These are phyloP conservation scores for Tenthredo livida DNA, from an alignment of 2,888 invertebrate genomes.

Conservation along the genomic window DNA sequence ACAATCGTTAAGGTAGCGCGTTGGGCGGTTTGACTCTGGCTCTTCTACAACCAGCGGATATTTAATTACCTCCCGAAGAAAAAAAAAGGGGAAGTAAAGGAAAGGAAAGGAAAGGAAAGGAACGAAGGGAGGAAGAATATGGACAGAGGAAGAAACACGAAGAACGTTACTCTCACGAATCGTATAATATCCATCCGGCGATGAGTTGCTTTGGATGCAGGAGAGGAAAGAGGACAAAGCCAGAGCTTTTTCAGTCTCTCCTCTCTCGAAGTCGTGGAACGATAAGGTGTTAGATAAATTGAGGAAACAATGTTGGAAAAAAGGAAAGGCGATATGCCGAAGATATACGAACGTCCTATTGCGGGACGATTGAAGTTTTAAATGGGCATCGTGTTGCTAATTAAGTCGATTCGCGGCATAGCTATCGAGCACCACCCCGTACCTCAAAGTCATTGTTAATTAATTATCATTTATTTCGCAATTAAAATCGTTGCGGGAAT, in stretches of 20 bases:
- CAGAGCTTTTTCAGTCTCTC: background rate
- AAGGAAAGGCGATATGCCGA: background rate
- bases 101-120: constrained; percentile 54
- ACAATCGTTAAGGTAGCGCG: constrained; percentile 77
- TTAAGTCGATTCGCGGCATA: constrained; percentile 7
- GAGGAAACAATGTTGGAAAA: background rate
- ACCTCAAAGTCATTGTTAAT: background rate
- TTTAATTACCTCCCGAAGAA: constrained; percentile 70
- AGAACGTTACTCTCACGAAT: constrained; percentile 37
- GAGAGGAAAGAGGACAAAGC: background rate
- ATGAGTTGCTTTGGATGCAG: too few species aligned
- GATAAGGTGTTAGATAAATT: background rate
- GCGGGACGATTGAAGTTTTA: background rate
- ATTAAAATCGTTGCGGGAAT: constrained; percentile 12
- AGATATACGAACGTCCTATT: background rate
- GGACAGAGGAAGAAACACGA: constrained; percentile 56
- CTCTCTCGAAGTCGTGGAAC: background rate
- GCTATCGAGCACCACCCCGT: background rate
- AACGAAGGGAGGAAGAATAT: constrained; percentile 54
- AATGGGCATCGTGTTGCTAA: constrained; percentile 7
- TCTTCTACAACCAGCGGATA: constrained; percentile 65
- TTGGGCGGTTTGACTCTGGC: constrained; percentile 66
- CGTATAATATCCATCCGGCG: constrained; percentile 55
- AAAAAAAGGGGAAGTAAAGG: constrained; percentile 50
- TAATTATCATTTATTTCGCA: background rate